These are phyloP conservation scores for Phycodurus eques DNA, from an alignment of 2,113 vertebrate genomes.

Conservation along the genomic window DNA sequence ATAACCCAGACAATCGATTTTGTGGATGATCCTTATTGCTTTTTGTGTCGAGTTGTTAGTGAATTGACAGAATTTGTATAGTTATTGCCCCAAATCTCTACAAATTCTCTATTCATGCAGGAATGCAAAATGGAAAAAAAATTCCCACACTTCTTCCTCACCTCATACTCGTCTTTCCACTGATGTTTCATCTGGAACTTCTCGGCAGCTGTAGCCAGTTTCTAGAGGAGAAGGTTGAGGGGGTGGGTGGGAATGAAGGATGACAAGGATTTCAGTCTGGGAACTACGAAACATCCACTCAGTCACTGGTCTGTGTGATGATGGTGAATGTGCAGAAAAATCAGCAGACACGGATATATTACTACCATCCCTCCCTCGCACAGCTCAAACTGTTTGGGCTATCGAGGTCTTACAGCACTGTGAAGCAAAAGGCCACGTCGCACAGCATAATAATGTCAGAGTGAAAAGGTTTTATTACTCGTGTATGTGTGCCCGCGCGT, in stretches of 20 bases:
- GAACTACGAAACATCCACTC: conserved; percentile 9
- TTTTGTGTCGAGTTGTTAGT: background rate
- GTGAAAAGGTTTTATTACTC: conserved; percentile 43
- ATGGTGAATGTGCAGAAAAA: conserved; percentile 30
- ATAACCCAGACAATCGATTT: background rate
- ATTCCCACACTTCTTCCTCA: conserved; percentile 64
- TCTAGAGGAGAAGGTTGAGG: conserved; percentile 63
- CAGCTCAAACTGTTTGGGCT: conserved; percentile 29
- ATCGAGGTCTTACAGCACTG: conserved; percentile 30
- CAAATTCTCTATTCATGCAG: background rate
- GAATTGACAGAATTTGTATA: background rate
- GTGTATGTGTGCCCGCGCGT: conserved; percentile 1
- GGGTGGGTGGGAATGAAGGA: conserved; percentile 49
- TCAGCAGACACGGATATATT: conserved; percentile 17
- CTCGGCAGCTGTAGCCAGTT: conserved; percentile 89
- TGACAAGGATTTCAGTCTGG: conserved; percentile 31
- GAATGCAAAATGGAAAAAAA: background rate
- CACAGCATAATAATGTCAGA: conserved; percentile 32
- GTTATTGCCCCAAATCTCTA: background rate
- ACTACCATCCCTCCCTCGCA: conserved; percentile 22
- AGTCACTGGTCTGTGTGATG: conserved; percentile 25
- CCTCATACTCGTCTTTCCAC: conserved; percentile 91
- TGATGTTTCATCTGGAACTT: conserved; percentile 85
- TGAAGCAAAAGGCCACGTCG: conserved; percentile 34
- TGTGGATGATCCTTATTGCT: background rate